Conservation (phyloP, 2,113 vertebrate genomes). For the Percina caprodes region DNA sequence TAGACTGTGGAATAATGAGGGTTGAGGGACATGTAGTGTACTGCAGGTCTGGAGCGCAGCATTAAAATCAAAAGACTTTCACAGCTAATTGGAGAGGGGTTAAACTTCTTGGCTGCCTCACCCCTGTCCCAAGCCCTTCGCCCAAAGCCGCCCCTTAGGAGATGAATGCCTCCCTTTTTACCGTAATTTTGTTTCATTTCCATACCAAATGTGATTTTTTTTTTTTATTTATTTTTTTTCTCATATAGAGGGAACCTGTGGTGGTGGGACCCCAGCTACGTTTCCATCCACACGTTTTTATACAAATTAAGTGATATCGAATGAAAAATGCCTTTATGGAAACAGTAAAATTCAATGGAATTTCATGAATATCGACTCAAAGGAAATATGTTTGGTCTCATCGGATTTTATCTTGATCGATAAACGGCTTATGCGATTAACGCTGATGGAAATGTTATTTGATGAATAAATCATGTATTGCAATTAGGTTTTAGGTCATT, state of each 20-base stretch:
- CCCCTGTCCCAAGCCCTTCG: conserved; percentile 77
- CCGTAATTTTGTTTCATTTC: conserved; percentile 82
- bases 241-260: conserved; percentile 60
- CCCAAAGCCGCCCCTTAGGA: conserved; percentile 75
- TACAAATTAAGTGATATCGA: no score
- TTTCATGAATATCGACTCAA: no score
- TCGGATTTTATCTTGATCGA: no score
- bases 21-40: conserved; percentile 81
- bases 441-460: no score
- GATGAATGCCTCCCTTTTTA: conserved; percentile 80
- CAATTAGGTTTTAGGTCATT: no score
- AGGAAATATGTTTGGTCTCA: no score
- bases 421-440: no score
- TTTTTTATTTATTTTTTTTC: conserved; percentile 41
- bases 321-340: no score
- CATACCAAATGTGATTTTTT: conserved; percentile 81
- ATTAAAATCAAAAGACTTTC: conserved; percentile 88
- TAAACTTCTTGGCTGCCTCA: conserved; percentile 85
- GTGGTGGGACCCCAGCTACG: background rate
- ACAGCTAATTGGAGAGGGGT: conserved; percentile 88
- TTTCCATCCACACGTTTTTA: no score
- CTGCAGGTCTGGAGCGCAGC: conserved; percentile 75
- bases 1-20: conserved; percentile 87
- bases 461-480: no score
- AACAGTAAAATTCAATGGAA: no score